These are phyloP conservation scores for Aphis craccivora DNA, from an alignment of 1,140 invertebrate species.

Conservation along the genomic window DNA sequence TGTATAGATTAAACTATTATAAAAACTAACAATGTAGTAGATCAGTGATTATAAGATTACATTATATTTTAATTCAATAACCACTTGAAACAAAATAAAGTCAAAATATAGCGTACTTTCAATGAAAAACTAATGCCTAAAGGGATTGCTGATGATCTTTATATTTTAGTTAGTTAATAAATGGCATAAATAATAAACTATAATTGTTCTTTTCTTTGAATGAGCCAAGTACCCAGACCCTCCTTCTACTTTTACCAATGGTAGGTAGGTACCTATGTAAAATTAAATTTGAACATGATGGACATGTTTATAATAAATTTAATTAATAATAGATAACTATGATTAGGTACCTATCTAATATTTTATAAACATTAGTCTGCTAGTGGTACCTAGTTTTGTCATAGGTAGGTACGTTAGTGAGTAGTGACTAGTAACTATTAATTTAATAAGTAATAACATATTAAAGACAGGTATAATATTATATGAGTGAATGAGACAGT, in stretches of 20 bases:
- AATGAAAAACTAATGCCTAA: no score
- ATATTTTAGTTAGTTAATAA: no score
- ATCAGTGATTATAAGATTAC: no score
- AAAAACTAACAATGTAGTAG: no score
- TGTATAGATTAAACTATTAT: no score
- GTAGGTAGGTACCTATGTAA: no score
- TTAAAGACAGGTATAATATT: neutral
- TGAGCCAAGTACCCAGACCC: neutral
- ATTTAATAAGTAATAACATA: slow-evolving; percentile 21
- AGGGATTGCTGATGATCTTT: no score
- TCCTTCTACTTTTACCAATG: neutral
- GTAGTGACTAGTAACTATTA: neutral
- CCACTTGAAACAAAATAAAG: no score
- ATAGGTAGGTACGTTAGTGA: neutral
- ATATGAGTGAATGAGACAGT: neutral
- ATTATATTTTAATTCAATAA: no score
- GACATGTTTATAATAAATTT: neutral
- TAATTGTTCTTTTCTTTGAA: neutral
- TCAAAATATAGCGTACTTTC: no score
- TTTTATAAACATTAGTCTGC: neutral
- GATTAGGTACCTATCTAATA: neutral
- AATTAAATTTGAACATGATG: neutral
- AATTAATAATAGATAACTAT: neutral
- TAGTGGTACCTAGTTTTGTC: neutral
- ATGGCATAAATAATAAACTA: no score